phyloP scores from a whole-genome alignment of 2,888 invertebrate genomes.

The Julus scandinavius region DNA sequence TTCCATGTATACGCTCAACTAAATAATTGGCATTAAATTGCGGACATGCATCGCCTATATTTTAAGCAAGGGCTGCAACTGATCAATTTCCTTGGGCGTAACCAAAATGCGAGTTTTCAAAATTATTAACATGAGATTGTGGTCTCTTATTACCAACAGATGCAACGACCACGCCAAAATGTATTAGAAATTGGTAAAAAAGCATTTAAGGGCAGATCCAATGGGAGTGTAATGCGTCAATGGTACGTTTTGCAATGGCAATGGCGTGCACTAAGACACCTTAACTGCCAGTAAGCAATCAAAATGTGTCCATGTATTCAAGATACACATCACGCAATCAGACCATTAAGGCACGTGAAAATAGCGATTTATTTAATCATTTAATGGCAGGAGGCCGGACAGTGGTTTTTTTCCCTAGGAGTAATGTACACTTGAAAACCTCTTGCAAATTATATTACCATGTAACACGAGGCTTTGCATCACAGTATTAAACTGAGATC shows the following conservation, averaged over 20 bases:
- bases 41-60: neutral
- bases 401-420: neutral
- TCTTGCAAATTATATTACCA: neutral
- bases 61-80: neutral
- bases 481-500: neutral
- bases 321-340: neutral
- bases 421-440: neutral
- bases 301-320: neutral
- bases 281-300: neutral
- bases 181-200: neutral
- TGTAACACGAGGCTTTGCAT: neutral
- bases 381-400: neutral
- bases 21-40: neutral
- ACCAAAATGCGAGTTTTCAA: neutral
- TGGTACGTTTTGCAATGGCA: neutral
- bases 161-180: neutral
- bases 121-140: neutral
- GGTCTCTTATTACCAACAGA: neutral
- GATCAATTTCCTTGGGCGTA: constrained; percentile 11
- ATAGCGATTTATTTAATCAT: neutral
- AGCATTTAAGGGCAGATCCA: neutral
- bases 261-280: neutral
- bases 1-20: neutral
- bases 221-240: neutral
- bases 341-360: neutral